These are phyloP conservation scores for Mantis religiosa DNA, from an alignment of 2,888 invertebrate genomes.

Conservation along the genomic window DNA sequence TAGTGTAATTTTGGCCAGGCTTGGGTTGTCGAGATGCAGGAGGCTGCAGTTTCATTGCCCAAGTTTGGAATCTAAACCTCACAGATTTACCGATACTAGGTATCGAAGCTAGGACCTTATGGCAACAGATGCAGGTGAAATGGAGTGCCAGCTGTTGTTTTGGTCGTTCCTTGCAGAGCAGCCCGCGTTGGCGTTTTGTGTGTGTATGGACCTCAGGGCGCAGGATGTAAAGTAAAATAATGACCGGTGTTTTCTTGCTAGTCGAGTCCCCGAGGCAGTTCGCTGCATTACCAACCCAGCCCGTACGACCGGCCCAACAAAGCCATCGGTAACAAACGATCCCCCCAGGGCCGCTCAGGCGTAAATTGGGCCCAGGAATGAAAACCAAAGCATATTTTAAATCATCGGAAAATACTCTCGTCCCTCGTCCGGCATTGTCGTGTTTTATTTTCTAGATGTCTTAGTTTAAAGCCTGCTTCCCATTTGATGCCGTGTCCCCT, in stretches of 20 bases:
- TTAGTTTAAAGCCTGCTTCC: not conserved
- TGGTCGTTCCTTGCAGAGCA: not conserved
- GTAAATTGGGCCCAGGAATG: slow-evolving; percentile 19
- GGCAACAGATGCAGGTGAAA: not conserved
- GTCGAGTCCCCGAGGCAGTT: not conserved
- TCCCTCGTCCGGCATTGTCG: not conserved
- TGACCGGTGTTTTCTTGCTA: slow-evolving; percentile 11
- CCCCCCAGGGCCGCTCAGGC: slow-evolving; percentile 10
- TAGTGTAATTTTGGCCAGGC: too few relatives aligned
- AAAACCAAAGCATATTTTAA: slow-evolving; percentile 26
- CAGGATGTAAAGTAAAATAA: slow-evolving; percentile 22
- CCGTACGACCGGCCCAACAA: not conserved
- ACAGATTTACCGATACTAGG: not conserved
- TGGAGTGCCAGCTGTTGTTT: not conserved
- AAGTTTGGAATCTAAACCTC: too few relatives aligned
- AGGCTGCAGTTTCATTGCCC: too few relatives aligned
- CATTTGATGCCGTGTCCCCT: not conserved
- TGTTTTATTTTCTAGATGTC: not conserved
- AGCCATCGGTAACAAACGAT: slow-evolving; percentile 24
- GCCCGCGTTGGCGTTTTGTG: not conserved
- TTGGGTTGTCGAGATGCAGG: too few relatives aligned
- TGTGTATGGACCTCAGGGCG: not conserved
- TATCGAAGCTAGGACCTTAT: not conserved
- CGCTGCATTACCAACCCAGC: not conserved
- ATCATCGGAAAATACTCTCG: slow-evolving; percentile 22